These are phyloP conservation scores for Chelon auratus DNA, from an alignment of 2,797 vertebrate genomes.

Conservation along the genomic window DNA sequence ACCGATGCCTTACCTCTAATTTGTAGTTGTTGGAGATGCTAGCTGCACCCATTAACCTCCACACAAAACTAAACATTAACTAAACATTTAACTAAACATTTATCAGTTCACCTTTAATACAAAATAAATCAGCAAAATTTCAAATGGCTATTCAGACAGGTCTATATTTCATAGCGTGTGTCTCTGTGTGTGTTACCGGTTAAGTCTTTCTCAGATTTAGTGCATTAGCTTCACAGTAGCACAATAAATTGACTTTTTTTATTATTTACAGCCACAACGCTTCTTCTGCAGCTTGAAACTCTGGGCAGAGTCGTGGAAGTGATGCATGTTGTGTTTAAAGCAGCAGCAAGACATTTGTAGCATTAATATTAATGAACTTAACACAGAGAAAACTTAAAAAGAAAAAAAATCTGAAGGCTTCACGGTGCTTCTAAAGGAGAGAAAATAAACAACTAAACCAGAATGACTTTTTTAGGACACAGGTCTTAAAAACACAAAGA, in stretches of 20 bases:
- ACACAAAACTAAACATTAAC: neutral
- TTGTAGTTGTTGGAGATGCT: neutral
- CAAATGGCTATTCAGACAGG: neutral
- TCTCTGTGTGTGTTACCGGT: neutral
- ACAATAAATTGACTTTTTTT: conserved; percentile 1
- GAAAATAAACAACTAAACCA: neutral
- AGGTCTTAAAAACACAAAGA: neutral
- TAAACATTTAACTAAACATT: conserved; percentile 7
- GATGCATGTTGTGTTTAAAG: conserved; percentile 24
- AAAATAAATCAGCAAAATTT: neutral
- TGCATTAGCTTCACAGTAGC: neutral
- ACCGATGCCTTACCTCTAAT: neutral
- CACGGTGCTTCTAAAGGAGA: neutral
- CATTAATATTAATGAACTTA: conserved; percentile 43
- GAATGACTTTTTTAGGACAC: neutral
- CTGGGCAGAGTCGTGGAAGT: conserved; percentile 10
- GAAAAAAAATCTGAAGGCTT: neutral
- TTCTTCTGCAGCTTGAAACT: conserved; percentile 5
- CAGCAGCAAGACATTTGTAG: conserved; percentile 17
- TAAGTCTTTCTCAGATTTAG: too few species aligned
- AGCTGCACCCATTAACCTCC: neutral
- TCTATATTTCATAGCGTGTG: neutral
- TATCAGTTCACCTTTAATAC: neutral
- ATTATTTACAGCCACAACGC: neutral
- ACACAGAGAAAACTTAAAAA: conserved; percentile 29